Conservation (phyloP, 2,113 vertebrate genomes). For the Siphamia tubifer region DNA sequence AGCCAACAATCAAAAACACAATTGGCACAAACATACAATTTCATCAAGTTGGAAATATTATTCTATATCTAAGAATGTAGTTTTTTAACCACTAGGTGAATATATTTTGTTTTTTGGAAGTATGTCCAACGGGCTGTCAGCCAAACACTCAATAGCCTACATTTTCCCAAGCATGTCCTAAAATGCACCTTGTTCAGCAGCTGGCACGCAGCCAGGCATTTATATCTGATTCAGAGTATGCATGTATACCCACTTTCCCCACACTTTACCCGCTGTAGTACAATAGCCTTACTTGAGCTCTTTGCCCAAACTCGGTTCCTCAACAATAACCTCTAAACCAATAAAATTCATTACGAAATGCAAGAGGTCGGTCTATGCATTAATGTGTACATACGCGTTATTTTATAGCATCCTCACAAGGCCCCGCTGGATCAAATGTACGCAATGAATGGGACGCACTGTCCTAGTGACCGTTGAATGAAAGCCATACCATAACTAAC, state of each 20-base stretch:
- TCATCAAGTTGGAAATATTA: too few relatives aligned
- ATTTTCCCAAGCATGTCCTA: conserved; percentile 50
- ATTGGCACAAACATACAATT: too few relatives aligned
- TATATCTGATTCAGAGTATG: conserved; percentile 14
- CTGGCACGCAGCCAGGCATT: conserved; percentile 39
- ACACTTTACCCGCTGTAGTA: neutral
- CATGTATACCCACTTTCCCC: neutral
- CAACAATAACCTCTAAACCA: neutral
- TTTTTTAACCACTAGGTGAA: too few relatives aligned
- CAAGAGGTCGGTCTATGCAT: neutral
- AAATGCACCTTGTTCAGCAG: conserved; percentile 59
- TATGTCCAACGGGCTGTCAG: too few relatives aligned
- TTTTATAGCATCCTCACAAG: neutral
- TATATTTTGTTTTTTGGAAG: too few relatives aligned
- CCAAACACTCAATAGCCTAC: conserved; percentile 18
- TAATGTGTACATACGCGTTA: neutral
- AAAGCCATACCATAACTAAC: conserved; percentile 4
- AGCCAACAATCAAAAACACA: too few relatives aligned
- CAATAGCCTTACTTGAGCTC: neutral
- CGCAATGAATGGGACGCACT: conserved; percentile 51
- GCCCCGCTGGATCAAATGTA: conserved; percentile 22
- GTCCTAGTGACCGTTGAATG: conserved; percentile 53
- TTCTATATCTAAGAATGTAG: too few relatives aligned
- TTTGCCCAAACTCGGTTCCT: neutral
- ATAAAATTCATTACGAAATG: neutral